Evolutionary conservation across 2,888 invertebrate species (phyloP), one percentile per base, ranked within the genome.

Genomic region (Parochlus steinenii): DNA sequence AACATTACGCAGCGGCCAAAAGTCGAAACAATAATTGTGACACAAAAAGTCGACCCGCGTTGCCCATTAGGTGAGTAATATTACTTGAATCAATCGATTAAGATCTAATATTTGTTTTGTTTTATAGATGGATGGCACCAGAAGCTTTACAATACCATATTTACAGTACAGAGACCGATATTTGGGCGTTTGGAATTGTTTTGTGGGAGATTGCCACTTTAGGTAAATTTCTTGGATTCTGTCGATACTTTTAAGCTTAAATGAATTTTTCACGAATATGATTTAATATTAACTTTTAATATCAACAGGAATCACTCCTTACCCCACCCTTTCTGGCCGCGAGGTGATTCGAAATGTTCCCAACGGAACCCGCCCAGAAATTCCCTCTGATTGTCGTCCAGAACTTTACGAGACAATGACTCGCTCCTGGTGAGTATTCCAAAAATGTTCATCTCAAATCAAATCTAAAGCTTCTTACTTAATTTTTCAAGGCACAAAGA

Each of bases 161-260:
- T 27, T 80, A 82, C 55, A 81, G 79, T 38, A 76, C 76, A 19
- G 78, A 80, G 51, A 77, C 79, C 1, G 85, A 86, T 47, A 80
- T 85, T 4, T 86, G 85, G 85, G 80, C 83, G 22, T 85, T 80
- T 49, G 85, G 85, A 12, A 80, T 86, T 33, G 64, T 85, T 25
- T 64, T 85, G 46, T 86, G 85, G 85, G 85, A 86, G 59, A 82
- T 85, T 40, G 80, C 83, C 25, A 83, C 85, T 6, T 63, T 85
- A 45, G 83, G 83, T 77, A 46, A 42, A 48, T 31, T 28, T 8
- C 5, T 24, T 30, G 12, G 12, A 6, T 26, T 26, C 26, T 16
- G 34, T 30, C 39, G 24, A 3, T 11, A 19, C 25, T 28, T 6
- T 26, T 16, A 16, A 15, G 6, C 11, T 4, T 4, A 11, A 11